A percentile compares a stretch with the other conserved stretches of the same genome.
Evolutionary conservation across 92 coral and sea anemone genomes (phyloP).

Genomic region (Palythoa grandiflora): DNA sequence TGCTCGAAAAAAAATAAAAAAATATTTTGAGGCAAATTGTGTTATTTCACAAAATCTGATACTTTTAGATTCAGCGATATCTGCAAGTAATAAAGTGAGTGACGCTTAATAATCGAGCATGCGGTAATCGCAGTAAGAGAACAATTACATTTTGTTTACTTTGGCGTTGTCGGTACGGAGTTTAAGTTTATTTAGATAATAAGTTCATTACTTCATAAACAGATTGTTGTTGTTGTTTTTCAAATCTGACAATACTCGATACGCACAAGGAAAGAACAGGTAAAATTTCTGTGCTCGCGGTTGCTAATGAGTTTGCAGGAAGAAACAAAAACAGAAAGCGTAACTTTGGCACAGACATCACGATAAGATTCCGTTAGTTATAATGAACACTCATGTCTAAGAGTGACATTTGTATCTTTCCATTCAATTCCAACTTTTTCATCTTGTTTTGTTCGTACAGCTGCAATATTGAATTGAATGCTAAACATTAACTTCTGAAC

Average conservation of each 20-base stretch:
- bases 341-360: no score
- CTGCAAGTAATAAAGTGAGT: not conserved
- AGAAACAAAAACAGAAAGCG: no score
- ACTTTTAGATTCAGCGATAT: slow-evolving; percentile 1
- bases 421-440: no score
- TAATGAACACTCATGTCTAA: slow-evolving; percentile 30
- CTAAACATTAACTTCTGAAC: not conserved
- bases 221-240: not conserved
- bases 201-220: not conserved
- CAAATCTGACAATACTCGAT: no score
- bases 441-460: no score
- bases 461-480: no score
- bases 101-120: slow-evolving; percentile 14
- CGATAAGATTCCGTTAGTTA: no score
- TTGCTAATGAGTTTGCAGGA: no score
- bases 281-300: no score
- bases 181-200: not conserved
- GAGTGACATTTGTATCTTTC: slow-evolving; percentile 27
- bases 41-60: slow-evolving; percentile 29
- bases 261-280: no score
- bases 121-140: not conserved
- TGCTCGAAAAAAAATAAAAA: slow-evolving; percentile 11
- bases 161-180: not conserved
- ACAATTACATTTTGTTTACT: not conserved
- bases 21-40: slow-evolving; percentile 25